Evolutionary conservation across 2,888 invertebrate species (phyloP), one percentile per base, ranked within the genome.

Genomic region (Tupiocoris notatus): DNA sequence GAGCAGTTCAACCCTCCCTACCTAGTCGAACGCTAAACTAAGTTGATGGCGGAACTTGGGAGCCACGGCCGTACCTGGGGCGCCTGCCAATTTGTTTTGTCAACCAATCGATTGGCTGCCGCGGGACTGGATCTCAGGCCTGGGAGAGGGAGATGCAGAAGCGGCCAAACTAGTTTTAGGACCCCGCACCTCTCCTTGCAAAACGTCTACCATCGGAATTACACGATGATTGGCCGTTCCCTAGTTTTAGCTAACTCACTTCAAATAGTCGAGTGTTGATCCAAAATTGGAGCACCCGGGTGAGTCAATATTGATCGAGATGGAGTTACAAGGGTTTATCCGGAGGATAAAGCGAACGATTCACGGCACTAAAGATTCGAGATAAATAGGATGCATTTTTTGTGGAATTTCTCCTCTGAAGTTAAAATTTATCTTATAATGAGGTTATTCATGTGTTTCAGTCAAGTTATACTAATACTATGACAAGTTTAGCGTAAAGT

Each of bases 31-130:
- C 16, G n/a, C 73, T 54, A 62, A 73, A 73, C 73, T 73, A 73
- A 73, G 73, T 73, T 73, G 73, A 73, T 73, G 23, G 39, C 6
- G 73, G 73, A 73, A 73, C 73, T 73, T 73, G 58, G 73, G 39
- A 39, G 39, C 39, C 39, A 39, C 39, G 6, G 39, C 39, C 59
- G 70, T 73, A 73, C 73, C 73, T 73, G 73, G 73, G 73, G 62
- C 63, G 73, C 62, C 73, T 73, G 63, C 73, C 73, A 73, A 73
- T 73, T 73, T 73, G 73, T 73, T 73, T 73, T 73, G 73, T 73
- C 73, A 73, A 73, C 73, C 73, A 62, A 73, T 73, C 73, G 73
- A 73, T 73, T 62, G 73, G 62, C n/a, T n/a, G 58, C 18, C 39
- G 54, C 18, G 25, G 58, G 73, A 17, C 18, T 39, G 63, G 63